Conservation (phyloP, 2,888 invertebrate genomes). For the Eupelmus urozonus region DNA sequence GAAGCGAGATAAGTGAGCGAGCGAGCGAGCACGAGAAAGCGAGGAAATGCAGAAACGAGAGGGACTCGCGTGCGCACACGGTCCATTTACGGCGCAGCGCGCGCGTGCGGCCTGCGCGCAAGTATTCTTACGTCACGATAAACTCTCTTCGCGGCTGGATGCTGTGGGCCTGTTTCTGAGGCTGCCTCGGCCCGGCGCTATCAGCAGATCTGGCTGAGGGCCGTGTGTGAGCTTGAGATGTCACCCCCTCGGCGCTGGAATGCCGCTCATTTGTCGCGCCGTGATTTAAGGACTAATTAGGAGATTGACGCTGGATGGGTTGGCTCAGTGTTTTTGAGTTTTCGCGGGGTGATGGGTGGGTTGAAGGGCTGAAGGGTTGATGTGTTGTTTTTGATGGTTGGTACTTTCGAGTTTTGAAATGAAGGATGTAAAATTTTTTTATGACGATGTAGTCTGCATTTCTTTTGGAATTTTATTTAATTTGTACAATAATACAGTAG, state of each 20-base stretch:
- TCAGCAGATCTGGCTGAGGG: neutral
- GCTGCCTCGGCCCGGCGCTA: neutral
- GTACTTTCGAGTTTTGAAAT: too few species aligned
- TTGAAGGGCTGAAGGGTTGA: too few species aligned
- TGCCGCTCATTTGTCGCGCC: conserved; percentile 16
- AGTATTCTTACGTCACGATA: conserved; percentile 52
- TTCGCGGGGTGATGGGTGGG: too few species aligned
- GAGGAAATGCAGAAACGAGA: neutral
- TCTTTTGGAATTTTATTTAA: too few species aligned
- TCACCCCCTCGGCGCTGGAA: neutral
- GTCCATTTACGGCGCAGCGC: conserved; percentile 46
- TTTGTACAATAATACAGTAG: too few species aligned
- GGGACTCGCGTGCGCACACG: conserved; percentile 20
- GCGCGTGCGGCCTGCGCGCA: conserved; percentile 12
- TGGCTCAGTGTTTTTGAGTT: too few species aligned
- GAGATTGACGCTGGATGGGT: neutral
- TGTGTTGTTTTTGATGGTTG: too few species aligned
- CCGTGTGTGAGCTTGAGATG: conserved; percentile 11
- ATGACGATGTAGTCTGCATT: too few species aligned
- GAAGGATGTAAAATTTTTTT: too few species aligned
- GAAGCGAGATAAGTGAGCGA: neutral
- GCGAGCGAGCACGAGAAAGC: neutral
- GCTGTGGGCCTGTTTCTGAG: too few species aligned
- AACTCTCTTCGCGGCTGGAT: neutral
- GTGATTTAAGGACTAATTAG: conserved; percentile 32